Base-by-base conservation (phyloP, 23 tunicate species). In the Styela plicata region DNA sequence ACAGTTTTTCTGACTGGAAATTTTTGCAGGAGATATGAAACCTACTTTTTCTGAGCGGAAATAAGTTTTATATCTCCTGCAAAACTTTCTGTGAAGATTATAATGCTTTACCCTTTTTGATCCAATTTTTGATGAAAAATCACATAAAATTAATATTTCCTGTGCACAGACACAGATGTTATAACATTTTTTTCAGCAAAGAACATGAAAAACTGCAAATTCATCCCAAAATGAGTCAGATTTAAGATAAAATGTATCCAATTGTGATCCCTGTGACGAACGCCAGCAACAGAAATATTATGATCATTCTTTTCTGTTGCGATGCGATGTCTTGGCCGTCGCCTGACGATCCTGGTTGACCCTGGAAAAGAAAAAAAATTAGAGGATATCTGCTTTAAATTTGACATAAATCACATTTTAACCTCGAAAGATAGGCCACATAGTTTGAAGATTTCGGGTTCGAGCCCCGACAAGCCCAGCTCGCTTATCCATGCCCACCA, bases 191-290 rank as follows among this genome's bases (percentile, higher is more conserved):
- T 44, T 44, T 13, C 57, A 44, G 57, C 57, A n/a, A 44, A 44
- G 57, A 44, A 44, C 7, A 44, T 44, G 57, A 44, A 44, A 44
- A 44, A 44, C 57, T 44, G 57, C 57, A 44, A 13, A 44, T 5
- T 13, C 13, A 44, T 7, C 57, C 57, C 57, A 44, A 44, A n/a
- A n/a, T 44, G 57, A 44, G 57, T 44, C 57, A 5, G 37, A 26
- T 76, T 76, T 76, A 76, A 44, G 81, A 76, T 28, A 76, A 27
- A 44, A 76, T 76, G 65, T 76, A 76, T 36, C 81, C 81, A 29
- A 76, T 70, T n/a, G 81, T 33, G 65, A 76, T 2, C n/a, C 81
- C 81, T 70, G 81, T 76, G 18, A 76, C 81, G 3, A 76, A 76
- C 24, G 81, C 81, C 1, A 76, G 26, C 21, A 76, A 19, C 24